Conservation (phyloP, 2,113 vertebrate genomes). For the Cheilinus undulatus region DNA sequence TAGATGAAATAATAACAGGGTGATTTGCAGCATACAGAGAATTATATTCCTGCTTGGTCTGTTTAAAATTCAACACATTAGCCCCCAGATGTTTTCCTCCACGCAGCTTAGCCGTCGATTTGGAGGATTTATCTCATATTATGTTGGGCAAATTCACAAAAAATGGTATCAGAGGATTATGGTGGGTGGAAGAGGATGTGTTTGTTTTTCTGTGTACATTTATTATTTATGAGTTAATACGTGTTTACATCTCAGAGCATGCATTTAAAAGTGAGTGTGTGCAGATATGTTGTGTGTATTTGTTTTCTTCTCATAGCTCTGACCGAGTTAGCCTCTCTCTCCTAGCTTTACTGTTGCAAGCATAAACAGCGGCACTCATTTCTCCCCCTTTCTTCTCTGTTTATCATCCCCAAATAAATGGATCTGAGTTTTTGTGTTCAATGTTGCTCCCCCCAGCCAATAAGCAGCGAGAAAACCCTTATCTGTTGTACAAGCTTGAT, state of each 20-base stretch:
- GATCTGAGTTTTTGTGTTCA: slow-evolving; percentile 19
- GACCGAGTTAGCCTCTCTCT: slow-evolving; percentile 36
- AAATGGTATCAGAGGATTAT: slow-evolving; percentile 58
- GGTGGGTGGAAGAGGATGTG: slow-evolving; percentile 31
- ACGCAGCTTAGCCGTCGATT: slow-evolving; percentile 50
- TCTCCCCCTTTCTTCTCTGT: slow-evolving; percentile 36
- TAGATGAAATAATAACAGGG: slow-evolving; percentile 45
- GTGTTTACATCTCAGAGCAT: slow-evolving; percentile 1
- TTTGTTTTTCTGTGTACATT: slow-evolving; percentile 26
- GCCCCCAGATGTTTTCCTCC: slow-evolving; percentile 51
- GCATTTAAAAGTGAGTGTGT: neutral
- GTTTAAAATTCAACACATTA: slow-evolving; percentile 54
- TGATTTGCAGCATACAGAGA: slow-evolving; percentile 41
- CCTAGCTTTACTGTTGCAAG: slow-evolving; percentile 11
- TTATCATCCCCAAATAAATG: slow-evolving; percentile 39
- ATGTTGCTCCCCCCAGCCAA: slow-evolving; percentile 17
- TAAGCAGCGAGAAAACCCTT: neutral
- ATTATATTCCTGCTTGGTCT: slow-evolving; percentile 34
- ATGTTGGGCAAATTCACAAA: slow-evolving; percentile 53
- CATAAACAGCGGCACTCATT: slow-evolving; percentile 18
- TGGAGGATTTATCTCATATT: slow-evolving; percentile 54
- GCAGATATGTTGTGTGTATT: neutral
- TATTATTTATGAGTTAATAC: slow-evolving; percentile 3
- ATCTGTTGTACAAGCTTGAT: slow-evolving; percentile 9
- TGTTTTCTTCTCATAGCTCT: slow-evolving; percentile 8